Percentiles rank a stretch among this genome's conserved stretches.
Conservation (phyloP, 2,888 invertebrate genomes). For the Poecilus cupreus region DNA sequence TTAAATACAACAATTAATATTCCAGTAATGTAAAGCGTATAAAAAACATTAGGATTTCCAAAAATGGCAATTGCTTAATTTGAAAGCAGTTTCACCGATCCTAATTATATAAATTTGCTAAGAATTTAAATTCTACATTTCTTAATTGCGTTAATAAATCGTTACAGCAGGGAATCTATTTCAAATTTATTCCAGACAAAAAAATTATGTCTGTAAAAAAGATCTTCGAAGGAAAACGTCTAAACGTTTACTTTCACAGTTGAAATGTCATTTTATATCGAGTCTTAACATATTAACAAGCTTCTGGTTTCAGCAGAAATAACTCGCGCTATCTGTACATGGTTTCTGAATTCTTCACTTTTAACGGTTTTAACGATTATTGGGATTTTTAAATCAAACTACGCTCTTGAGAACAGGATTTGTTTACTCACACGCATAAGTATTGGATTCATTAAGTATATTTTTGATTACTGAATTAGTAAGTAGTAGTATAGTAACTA, state of each 20-base stretch:
- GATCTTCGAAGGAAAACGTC: conserved; percentile 16
- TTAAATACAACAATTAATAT: too few species aligned
- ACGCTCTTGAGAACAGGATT: too few species aligned
- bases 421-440: not conserved
- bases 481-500: too few species aligned
- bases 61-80: conserved; percentile 27
- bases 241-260: conserved; percentile 13
- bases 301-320: conserved; percentile 41
- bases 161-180: not conserved
- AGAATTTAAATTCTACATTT: conserved; percentile 1
- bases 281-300: conserved; percentile 12
- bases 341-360: conserved; percentile 28
- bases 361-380: not conserved
- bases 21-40: too few species aligned
- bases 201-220: conserved; percentile 6
- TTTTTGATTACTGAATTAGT: too few species aligned
- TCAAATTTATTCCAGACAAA: not conserved
- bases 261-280: conserved; percentile 31
- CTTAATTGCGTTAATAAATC: conserved; percentile 13
- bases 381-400: too few species aligned
- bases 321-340: conserved; percentile 19
- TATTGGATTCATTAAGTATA: too few species aligned
- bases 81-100: not conserved
- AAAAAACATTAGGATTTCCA: not conserved
- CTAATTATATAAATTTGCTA: not conserved